phyloP scores from a whole-genome alignment of 2,888 invertebrate species.

The Dioctria rufipes region DNA sequence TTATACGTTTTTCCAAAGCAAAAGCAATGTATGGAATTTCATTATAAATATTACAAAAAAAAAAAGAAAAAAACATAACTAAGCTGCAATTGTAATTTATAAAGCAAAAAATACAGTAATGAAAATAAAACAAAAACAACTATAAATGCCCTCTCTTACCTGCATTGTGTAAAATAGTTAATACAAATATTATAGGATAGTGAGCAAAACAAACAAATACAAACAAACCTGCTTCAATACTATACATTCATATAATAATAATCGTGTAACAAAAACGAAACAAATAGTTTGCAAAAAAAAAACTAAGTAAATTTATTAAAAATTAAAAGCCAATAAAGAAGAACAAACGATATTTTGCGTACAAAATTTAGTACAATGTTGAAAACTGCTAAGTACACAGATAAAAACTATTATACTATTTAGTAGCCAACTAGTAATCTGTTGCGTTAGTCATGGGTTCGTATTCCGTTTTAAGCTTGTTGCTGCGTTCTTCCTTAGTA shows the following conservation, averaged over 20 bases:
- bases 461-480: neutral
- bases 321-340: neutral
- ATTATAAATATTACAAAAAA: too few species aligned
- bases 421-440: neutral
- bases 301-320: neutral
- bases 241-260: neutral
- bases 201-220: neutral
- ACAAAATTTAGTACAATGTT: conserved; percentile 1
- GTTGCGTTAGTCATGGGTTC: neutral
- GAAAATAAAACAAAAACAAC: neutral
- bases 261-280: neutral
- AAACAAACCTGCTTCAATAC: neutral
- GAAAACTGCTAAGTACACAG: neutral
- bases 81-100: conserved; percentile 3
- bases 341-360: conserved; percentile 1
- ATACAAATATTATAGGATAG: neutral
- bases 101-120: conserved; percentile 4
- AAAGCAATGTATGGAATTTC: neutral
- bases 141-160: neutral
- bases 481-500: neutral
- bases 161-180: neutral
- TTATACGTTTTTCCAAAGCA: conserved; percentile 2
- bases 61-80: too few species aligned
- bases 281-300: neutral
- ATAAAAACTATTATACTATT: neutral